Evolutionary conservation across 2,888 invertebrate genomes (phyloP).

Genomic region (Drosophila mettleri): DNA sequence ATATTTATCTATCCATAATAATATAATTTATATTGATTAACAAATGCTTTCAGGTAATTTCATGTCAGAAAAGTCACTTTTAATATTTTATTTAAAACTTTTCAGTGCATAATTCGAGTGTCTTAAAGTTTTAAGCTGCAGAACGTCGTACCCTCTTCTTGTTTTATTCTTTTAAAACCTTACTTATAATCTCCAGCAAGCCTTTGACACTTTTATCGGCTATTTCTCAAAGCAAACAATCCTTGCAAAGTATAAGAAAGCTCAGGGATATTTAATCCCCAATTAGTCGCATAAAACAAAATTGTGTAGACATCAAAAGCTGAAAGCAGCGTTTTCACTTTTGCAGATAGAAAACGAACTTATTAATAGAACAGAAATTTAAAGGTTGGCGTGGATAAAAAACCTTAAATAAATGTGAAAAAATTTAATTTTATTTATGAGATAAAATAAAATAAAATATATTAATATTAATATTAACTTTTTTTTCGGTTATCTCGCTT

Average conservation of each 20-base stretch:
- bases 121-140: background rate
- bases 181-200: slow-evolving; percentile 2
- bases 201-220: slow-evolving; percentile 7
- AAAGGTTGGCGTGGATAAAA: background rate
- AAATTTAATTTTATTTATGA: no score
- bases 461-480: no score
- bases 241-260: background rate
- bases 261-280: slow-evolving; percentile 1
- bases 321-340: background rate
- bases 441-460: no score
- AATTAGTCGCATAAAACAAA: slow-evolving; percentile 1
- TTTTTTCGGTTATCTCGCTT: no score
- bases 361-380: background rate
- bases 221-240: background rate
- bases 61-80: no score
- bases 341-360: background rate
- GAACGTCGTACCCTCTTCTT: no score
- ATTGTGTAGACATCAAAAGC: background rate
- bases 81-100: no score
- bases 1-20: no score
- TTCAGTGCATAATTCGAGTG: no score
- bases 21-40: no score
- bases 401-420: no score
- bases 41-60: no score
- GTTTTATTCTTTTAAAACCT: background rate